Evolutionary conservation across 2,113 vertebrate species (phyloP).

Genomic region (Marcusenius ussheri): DNA sequence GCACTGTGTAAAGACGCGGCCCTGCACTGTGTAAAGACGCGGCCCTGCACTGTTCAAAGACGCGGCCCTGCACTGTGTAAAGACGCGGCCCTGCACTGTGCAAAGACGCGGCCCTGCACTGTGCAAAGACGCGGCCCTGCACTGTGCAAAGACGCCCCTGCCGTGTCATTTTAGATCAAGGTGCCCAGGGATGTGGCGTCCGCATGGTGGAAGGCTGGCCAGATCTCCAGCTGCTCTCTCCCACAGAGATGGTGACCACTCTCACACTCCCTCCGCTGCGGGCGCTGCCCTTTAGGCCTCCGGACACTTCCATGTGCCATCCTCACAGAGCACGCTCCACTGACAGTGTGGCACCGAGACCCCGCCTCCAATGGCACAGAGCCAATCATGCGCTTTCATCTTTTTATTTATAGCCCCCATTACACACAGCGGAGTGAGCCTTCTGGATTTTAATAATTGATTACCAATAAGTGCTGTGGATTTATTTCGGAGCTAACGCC

Average conservation of each 20-base stretch:
- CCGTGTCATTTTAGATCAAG: not conserved
- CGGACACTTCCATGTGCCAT: not conserved
- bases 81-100: no score
- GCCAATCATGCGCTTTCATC: not conserved
- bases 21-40: no score
- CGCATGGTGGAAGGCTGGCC: not conserved
- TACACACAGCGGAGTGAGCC: not conserved
- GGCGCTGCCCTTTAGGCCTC: not conserved
- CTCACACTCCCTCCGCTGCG: not conserved
- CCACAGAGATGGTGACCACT: not conserved
- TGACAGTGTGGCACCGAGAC: not conserved
- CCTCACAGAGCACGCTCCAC: not conserved
- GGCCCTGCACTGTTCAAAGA: no score
- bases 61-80: no score
- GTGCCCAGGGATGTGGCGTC: not conserved
- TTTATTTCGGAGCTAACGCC: constrained; percentile 13
- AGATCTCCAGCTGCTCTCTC: not conserved
- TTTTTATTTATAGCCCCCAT: constrained; percentile 16
- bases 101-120: no score
- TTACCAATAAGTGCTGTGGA: constrained; percentile 17
- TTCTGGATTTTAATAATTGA: constrained; percentile 23
- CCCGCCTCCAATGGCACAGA: not conserved
- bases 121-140: no score
- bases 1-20: no score
- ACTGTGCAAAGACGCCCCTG: not conserved